Evolutionary conservation across 2,797 vertebrate genomes (phyloP), one percentile per base, ranked within the genome.

Genomic region (Lagocephalus sceleratus): DNA sequence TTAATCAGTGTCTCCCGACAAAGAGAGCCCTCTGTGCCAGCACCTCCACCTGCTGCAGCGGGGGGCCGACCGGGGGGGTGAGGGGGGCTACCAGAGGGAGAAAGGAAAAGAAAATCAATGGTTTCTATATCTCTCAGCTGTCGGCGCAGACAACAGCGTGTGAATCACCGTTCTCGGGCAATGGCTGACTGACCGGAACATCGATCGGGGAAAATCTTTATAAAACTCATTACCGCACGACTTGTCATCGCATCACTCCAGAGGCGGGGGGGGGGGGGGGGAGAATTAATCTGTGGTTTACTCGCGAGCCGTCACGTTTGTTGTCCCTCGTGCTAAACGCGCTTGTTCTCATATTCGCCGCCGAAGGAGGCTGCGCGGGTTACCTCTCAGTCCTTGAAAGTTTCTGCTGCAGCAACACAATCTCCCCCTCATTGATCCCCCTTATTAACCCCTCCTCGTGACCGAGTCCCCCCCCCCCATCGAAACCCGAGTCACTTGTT

Each of bases 161-260:
- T 89, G 87, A 89, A 85, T 91, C 88, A 90, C 76, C 75, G 81
- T 80, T 77, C 68, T 75, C 66, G 55, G 75, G 75, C 70, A 35
- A 80, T 54, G 63, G 72, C 63, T 82, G 85, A 86, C 84, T 84
- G 86, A 89, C 87, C 85, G 84, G 87, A 73, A 67, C 82, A 91
- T 92, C 54, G 87, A 91, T 90, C 82, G 65, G 38, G 59, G 78
- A 84, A 90, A 90, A 91, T 92, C 91, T 88, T 90, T 91, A 84
- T 69, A 75, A 71, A 90, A 89, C 78, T 90, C 88, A 91, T 92
- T 90, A 90, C 81, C 70, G 78, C 59, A 46, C 75, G 70, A 86
- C 84, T 85, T 83, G 85, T 89, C 89, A 87, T 85, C 54, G 41
- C 66, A 64, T 57, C 57, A 35, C 54, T 39, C 46, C 43, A 53